A percentile compares a stretch with the other conserved stretches of the same genome.
Evolutionary conservation across 2,888 invertebrate genomes (phyloP).

Genomic region (Heteromyza rotundicornis): DNA sequence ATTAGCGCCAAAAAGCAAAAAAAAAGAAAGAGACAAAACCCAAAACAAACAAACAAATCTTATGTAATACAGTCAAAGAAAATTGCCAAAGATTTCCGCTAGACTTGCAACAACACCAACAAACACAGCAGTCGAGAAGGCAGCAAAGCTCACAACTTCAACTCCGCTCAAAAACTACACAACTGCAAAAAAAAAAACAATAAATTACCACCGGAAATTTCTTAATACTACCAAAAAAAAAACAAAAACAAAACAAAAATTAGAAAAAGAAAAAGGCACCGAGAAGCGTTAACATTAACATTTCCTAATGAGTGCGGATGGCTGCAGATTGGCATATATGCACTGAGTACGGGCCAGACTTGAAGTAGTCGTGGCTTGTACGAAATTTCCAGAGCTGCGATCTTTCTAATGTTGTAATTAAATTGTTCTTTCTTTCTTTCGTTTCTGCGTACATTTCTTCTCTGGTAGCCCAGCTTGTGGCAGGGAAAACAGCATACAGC

Average conservation of each 20-base stretch:
- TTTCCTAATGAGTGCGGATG: conserved; percentile 2
- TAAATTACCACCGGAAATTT: conserved; percentile 23
- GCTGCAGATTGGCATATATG: neutral
- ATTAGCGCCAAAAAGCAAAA: no score
- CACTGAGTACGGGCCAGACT: neutral
- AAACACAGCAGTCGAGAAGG: neutral
- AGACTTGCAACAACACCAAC: no score
- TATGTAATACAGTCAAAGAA: no score
- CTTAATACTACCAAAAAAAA: conserved; percentile 10
- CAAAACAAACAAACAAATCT: no score
- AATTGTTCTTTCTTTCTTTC: conserved; percentile 8
- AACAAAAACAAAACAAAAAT: neutral
- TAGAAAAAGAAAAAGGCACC: neutral
- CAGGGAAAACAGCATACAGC: no score
- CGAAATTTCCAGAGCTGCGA: neutral
- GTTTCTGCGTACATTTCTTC: neutral
- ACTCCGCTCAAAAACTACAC: no score
- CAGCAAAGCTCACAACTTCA: neutral
- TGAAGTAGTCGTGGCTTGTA: neutral
- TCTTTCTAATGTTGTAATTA: conserved; percentile 21
- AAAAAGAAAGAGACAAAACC: no score
- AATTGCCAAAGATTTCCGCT: no score
- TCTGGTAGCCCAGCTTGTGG: no score
- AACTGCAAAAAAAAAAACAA: no score
- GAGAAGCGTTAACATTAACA: neutral